A percentile compares a stretch with the other conserved stretches of the same genome.
Evolutionary conservation across 2,113 vertebrate genomes (phyloP).

Genomic region (Strix aluco): DNA sequence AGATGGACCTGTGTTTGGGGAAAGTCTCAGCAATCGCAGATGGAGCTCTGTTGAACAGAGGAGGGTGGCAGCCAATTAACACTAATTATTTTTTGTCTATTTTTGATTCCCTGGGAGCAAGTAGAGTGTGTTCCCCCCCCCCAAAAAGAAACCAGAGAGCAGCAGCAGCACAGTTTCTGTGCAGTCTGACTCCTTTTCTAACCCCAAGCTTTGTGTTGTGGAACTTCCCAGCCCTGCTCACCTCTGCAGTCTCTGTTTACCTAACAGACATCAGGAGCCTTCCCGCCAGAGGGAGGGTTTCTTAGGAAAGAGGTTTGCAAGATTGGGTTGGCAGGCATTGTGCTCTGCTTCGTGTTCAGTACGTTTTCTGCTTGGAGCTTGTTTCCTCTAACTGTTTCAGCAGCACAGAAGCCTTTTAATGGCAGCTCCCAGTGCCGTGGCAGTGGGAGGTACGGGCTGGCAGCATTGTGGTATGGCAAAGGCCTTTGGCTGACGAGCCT

Average conservation of each 20-base stretch:
- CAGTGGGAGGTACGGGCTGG: background rate
- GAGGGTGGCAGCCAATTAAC: background rate
- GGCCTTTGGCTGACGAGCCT: background rate
- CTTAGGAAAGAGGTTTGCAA: background rate
- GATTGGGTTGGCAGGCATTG: fast-evolving
- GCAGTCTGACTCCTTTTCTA: background rate
- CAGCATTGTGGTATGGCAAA: background rate
- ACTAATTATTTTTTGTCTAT: background rate
- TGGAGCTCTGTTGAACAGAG: background rate
- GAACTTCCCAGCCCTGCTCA: background rate
- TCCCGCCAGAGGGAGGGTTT: fast-evolving
- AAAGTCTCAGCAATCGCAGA: background rate
- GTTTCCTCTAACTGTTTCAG: background rate
- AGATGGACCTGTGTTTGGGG: fast-evolving
- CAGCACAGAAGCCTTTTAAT: background rate
- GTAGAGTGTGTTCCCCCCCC: background rate
- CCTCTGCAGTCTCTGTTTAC: background rate
- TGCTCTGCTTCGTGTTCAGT: background rate
- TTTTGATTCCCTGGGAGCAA: background rate
- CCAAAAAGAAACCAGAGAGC: background rate
- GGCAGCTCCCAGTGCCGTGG: background rate
- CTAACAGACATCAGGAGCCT: background rate
- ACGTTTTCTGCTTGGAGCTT: background rate
- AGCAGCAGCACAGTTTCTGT: background rate
- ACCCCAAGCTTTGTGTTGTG: background rate